Base-by-base conservation (phyloP, 2,888 invertebrate species). In the Sarcophaga subvicina region DNA sequence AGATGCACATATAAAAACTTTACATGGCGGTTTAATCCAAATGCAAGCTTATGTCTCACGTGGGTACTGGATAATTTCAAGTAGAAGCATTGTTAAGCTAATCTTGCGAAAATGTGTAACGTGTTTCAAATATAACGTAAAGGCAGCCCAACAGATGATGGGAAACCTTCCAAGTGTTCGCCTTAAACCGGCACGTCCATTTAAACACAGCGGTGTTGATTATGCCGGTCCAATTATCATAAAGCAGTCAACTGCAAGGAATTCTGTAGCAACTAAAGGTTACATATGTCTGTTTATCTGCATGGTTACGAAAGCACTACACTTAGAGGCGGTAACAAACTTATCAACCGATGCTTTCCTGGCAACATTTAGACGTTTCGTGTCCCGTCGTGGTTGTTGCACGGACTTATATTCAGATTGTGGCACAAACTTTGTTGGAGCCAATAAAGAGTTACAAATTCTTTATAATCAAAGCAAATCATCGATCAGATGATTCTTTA, bases 231-330 rank as follows among this genome's bases (percentile, higher is more conserved):
- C 60, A 17, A 62, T n/a, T n/a, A n/a, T n/a, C n/a, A n/a, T 62
- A 8, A 62, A 62, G 17, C 60, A 62, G 17, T 62, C 60, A 62
- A 62, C 60, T 12, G n/a, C 73, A 22, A 59, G 88, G 64, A 69
- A 66, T 54, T 73, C 81, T n/a, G n/a, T 60, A 12, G 66, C 63
- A 4, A 47, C 63, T 3, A 89, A 89, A 72, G 69, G 77, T 1
- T 89, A 88, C 63, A 78, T 88, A 25, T 87, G 85, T 11, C 54
- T 88, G 14, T 89, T 88, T 59, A 75, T 88, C 3, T 89, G 89
- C 64, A 79, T 89, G 83, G 73, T 72, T 0, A 85, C 86, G 17
- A 84, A 82, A 37, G 88, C 84, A 14, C 64, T 89, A 10, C 88
- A 89, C 25, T 37, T 88, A 4, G 88, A 89, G 63, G 71, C 85